These are phyloP conservation scores for Penaeus monodon DNA, from an alignment of 2,888 invertebrate species.

Conservation along the genomic window DNA sequence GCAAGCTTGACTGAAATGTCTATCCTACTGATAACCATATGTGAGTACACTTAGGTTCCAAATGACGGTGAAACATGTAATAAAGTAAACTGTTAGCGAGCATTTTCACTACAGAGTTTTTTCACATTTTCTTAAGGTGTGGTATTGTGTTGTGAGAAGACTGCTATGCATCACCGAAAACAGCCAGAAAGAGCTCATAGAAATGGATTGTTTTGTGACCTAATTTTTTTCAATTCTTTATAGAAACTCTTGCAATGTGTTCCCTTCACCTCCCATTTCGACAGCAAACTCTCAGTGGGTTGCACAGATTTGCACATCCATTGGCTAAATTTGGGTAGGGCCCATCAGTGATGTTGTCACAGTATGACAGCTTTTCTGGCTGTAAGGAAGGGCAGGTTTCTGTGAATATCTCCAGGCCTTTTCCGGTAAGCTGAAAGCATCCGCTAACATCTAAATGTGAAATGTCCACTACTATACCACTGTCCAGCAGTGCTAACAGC, in stretches of 20 bases:
- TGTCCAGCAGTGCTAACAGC: slow-evolving; percentile 73
- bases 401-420: slow-evolving; percentile 63
- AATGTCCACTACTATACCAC: slow-evolving; percentile 76
- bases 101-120: too few relatives aligned
- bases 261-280: slow-evolving; percentile 39
- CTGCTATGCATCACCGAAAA: too few relatives aligned
- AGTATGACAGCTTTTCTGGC: slow-evolving; percentile 67
- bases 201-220: too few relatives aligned
- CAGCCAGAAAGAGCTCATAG: too few relatives aligned
- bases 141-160: too few relatives aligned
- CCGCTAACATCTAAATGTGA: slow-evolving; percentile 67
- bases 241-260: background rate
- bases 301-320: slow-evolving; percentile 67
- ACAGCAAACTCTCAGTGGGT: slow-evolving; percentile 66
- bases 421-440: slow-evolving; percentile 66
- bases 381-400: slow-evolving; percentile 58
- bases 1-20: too few relatives aligned
- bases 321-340: slow-evolving; percentile 67
- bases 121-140: too few relatives aligned
- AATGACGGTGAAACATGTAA: too few relatives aligned
- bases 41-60: too few relatives aligned
- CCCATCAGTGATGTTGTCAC: slow-evolving; percentile 67
- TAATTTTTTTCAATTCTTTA: too few relatives aligned
- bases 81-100: too few relatives aligned
- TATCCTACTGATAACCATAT: too few relatives aligned